Evolutionary conservation across 2,113 vertebrate genomes (phyloP).

Genomic region (Neodontobutis hainanensis): DNA sequence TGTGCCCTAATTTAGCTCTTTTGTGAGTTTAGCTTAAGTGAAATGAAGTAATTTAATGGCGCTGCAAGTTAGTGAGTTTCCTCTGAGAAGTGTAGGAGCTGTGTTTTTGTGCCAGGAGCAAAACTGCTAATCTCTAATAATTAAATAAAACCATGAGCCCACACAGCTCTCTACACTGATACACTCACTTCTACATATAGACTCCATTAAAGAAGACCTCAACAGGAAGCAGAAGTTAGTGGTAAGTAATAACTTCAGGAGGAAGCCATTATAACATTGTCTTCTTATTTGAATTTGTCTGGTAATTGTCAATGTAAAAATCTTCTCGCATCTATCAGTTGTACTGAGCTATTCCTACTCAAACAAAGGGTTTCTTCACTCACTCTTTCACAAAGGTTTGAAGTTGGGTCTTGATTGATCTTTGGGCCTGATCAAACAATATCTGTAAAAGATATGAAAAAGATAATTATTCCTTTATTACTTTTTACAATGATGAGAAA

Average conservation of each 20-base stretch:
- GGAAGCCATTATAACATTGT: no score
- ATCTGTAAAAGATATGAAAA: slow-evolving; percentile 79
- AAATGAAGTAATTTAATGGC: slow-evolving; percentile 22
- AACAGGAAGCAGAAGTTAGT: not conserved
- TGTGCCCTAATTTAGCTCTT: not conserved
- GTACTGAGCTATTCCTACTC: slow-evolving; percentile 16
- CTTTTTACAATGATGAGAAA: slow-evolving; percentile 11
- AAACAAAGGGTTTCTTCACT: slow-evolving; percentile 78
- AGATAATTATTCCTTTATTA: not conserved
- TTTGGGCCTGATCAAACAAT: slow-evolving; percentile 96
- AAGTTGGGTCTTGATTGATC: slow-evolving; percentile 96
- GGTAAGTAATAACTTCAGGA: no score
- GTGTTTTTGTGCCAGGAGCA: slow-evolving; percentile 21
- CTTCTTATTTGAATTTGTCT: no score
- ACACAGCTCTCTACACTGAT: slow-evolving; percentile 26
- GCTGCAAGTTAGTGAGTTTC: slow-evolving; percentile 1
- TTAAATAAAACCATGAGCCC: slow-evolving; percentile 39
- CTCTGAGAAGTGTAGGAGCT: slow-evolving; percentile 16
- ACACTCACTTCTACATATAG: not conserved
- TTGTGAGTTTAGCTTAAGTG: not conserved
- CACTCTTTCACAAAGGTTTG: slow-evolving; percentile 97
- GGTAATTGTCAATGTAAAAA: not conserved
- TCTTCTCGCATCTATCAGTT: no score
- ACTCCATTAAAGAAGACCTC: no score
- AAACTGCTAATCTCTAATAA: slow-evolving; percentile 56